Evolutionary conservation across 2,797 vertebrate species (phyloP).

Genomic region (Anomalospiza imberbis): DNA sequence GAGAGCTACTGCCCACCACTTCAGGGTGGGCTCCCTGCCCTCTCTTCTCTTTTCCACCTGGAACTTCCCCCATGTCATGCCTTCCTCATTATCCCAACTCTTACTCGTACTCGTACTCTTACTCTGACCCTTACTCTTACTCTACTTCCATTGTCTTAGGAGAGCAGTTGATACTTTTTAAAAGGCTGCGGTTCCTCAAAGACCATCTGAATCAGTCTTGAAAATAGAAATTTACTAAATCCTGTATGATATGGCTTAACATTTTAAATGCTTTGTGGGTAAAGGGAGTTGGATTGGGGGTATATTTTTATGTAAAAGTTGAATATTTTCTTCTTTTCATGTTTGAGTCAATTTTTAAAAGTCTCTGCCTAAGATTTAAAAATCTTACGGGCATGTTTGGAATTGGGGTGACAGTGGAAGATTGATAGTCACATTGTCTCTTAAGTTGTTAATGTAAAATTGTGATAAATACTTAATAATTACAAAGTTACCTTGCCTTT

Average conservation of each 20-base stretch:
- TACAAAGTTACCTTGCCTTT: neutral
- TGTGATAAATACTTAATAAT: neutral
- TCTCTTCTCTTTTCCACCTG: neutral
- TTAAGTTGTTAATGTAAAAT: neutral
- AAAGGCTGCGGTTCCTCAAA: neutral
- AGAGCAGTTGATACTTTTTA: neutral
- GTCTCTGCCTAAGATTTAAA: neutral
- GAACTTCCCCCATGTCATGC: neutral
- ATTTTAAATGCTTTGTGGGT: neutral
- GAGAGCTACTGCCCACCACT: neutral
- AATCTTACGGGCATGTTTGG: neutral
- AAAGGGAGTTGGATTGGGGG: neutral
- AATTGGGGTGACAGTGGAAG: neutral
- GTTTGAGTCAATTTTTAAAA: neutral
- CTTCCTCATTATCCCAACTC: neutral
- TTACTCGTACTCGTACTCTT: accelerated
- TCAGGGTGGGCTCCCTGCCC: neutral
- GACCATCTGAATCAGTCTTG: neutral
- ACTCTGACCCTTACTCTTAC: neutral
- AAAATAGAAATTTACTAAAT: neutral
- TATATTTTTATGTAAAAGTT: neutral
- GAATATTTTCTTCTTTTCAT: neutral
- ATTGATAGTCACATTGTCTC: neutral
- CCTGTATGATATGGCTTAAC: neutral
- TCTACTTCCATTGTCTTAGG: neutral